Evolutionary conservation across 2,113 vertebrate genomes (phyloP).

Genomic region (Xenotilapia caudafasciata): DNA sequence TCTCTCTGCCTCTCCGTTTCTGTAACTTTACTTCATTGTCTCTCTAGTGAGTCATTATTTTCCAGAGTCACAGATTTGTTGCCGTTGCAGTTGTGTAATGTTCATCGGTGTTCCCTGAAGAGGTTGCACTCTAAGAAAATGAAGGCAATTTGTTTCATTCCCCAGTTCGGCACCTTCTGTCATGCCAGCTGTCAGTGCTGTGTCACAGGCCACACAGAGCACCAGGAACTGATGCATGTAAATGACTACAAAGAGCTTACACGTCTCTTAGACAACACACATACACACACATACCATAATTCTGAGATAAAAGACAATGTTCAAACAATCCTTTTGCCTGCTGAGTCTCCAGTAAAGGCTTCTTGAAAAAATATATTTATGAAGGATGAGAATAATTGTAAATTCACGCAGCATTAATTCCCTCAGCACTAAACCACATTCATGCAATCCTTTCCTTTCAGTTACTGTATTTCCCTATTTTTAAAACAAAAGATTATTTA

Average conservation of each 20-base stretch:
- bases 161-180: constrained; percentile 45
- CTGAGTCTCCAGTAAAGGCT: not conserved
- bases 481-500: not conserved
- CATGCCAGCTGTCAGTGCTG: constrained; percentile 45
- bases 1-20: not conserved
- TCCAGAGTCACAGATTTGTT: constrained; percentile 38
- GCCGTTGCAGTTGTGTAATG: constrained; percentile 3
- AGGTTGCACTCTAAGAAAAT: constrained; percentile 52
- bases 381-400: not conserved
- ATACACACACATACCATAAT: not conserved
- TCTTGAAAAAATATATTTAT: not conserved
- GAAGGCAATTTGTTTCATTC: constrained; percentile 63
- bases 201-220: constrained; percentile 30
- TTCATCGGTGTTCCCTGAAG: constrained; percentile 35
- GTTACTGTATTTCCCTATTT: not conserved
- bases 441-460: not conserved
- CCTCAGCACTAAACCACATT: not conserved
- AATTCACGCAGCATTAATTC: not conserved
- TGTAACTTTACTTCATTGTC: not conserved
- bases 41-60: constrained; percentile 26
- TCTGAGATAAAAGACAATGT: not conserved
- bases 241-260: constrained; percentile 6
- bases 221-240: constrained; percentile 18
- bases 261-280: not conserved
- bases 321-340: not conserved